Evolutionary conservation across 2,888 invertebrate genomes (phyloP).

Genomic region (Tachina fera): DNA sequence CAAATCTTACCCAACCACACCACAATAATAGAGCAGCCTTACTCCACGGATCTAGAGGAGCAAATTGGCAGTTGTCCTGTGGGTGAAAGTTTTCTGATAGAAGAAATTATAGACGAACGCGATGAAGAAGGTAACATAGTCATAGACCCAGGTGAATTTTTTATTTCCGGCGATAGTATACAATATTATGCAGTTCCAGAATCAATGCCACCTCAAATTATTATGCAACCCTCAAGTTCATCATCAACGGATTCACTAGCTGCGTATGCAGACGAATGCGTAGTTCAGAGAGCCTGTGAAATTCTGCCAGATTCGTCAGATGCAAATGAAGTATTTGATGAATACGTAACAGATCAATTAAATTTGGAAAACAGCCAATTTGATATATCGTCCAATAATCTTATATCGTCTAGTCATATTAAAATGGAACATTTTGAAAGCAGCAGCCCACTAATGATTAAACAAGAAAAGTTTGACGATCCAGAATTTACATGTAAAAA

Average conservation of each 20-base stretch:
- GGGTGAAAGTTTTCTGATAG: conserved; percentile 78
- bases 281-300: conserved; percentile 70
- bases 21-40: conserved; percentile 67
- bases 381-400: conserved; percentile 52
- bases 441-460: conserved; percentile 40
- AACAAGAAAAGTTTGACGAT: conserved; percentile 54
- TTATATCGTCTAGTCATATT: conserved; percentile 31
- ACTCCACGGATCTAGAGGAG: conserved; percentile 75
- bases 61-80: conserved; percentile 75
- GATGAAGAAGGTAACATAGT: conserved; percentile 80
- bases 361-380: conserved; percentile 62
- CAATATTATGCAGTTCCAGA: conserved; percentile 78
- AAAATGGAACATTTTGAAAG: conserved; percentile 64
- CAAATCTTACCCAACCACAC: conserved; percentile 75
- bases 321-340: conserved; percentile 58
- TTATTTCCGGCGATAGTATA: conserved; percentile 78
- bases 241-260: conserved; percentile 61
- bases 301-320: conserved; percentile 81
- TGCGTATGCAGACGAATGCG: conserved; percentile 71
- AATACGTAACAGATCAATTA: conserved; percentile 62
- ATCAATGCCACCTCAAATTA: conserved; percentile 78
- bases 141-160: conserved; percentile 78
- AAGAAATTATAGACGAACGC: conserved; percentile 79
- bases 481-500: conserved; percentile 33
- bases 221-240: conserved; percentile 76